These are phyloP conservation scores for Argopecten irradians DNA, from an alignment of 1,140 invertebrate genomes.

Conservation along the genomic window DNA sequence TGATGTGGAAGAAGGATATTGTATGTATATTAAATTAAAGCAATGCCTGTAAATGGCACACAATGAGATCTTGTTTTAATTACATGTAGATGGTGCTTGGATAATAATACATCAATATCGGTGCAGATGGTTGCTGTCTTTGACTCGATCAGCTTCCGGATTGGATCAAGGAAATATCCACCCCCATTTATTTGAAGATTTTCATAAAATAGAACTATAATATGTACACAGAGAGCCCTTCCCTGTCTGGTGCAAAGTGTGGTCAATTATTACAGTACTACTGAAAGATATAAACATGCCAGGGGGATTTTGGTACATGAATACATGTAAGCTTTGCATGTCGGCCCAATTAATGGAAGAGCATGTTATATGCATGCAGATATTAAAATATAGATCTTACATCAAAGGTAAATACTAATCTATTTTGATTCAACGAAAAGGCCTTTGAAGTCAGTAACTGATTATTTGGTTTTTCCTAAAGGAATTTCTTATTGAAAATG, in stretches of 20 bases:
- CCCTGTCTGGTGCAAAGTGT: background rate
- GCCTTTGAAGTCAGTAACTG: too few species aligned
- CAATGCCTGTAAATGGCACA: background rate
- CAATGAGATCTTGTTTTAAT: background rate
- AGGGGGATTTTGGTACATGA: background rate
- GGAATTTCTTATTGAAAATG: background rate
- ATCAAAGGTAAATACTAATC: too few species aligned
- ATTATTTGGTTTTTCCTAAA: background rate
- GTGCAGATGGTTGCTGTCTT: background rate
- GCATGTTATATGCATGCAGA: background rate
- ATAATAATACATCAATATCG: background rate
- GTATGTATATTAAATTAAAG: background rate
- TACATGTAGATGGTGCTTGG: background rate
- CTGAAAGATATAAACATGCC: background rate
- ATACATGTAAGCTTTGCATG: background rate
- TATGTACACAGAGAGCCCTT: background rate
- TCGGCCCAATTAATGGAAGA: background rate
- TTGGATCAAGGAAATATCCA: background rate
- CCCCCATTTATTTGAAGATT: background rate
- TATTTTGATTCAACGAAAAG: too few species aligned
- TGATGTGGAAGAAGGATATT: background rate
- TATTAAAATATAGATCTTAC: background rate
- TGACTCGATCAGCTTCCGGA: slow-evolving; percentile 19
- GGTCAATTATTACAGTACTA: background rate
- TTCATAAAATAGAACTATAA: slow-evolving; percentile 7